A percentile compares a stretch with the other conserved stretches of the same genome.
These are phyloP conservation scores for Pecten maximus DNA, from an alignment of 2,888 invertebrate genomes.

Conservation along the genomic window DNA sequence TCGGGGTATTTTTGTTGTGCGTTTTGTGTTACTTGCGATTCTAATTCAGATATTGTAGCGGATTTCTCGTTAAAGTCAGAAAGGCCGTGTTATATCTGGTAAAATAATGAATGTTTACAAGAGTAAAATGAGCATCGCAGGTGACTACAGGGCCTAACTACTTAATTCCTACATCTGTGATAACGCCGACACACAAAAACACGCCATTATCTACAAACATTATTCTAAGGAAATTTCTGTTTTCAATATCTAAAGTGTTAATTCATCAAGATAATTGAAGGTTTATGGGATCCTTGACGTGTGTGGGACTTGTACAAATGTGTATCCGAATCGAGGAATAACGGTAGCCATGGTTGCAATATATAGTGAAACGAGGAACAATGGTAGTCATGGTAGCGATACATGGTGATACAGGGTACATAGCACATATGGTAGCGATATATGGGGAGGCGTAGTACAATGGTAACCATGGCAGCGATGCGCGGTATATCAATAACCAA, in stretches of 20 bases:
- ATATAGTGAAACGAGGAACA: not conserved
- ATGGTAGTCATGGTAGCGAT: not conserved
- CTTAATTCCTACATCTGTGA: constrained; percentile 20
- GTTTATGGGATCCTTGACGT: constrained; percentile 10
- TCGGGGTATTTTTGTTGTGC: constrained; percentile 2
- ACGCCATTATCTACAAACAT: constrained; percentile 30
- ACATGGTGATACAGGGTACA: not conserved
- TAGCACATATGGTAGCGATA: not conserved
- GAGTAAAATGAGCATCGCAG: constrained; percentile 30
- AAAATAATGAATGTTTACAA: constrained; percentile 33
- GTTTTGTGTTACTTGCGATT: constrained; percentile 33
- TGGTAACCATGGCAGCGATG: not conserved
- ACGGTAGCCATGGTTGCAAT: not conserved
- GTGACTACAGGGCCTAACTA: constrained; percentile 26
- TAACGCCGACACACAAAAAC: constrained; percentile 25
- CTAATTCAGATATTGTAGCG: constrained; percentile 26
- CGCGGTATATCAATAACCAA: no score
- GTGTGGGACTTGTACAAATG: not conserved
- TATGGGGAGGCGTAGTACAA: not conserved
- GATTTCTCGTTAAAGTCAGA: constrained; percentile 29
- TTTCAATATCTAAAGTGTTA: constrained; percentile 32
- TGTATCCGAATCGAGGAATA: not conserved
- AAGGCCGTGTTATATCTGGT: constrained; percentile 26
- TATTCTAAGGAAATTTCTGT: constrained; percentile 13
- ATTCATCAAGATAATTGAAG: constrained; percentile 29